A percentile compares a stretch with the other conserved stretches of the same genome.
phyloP scores from a whole-genome alignment of 2,888 invertebrate genomes.

The Pseudococcus viburni region DNA sequence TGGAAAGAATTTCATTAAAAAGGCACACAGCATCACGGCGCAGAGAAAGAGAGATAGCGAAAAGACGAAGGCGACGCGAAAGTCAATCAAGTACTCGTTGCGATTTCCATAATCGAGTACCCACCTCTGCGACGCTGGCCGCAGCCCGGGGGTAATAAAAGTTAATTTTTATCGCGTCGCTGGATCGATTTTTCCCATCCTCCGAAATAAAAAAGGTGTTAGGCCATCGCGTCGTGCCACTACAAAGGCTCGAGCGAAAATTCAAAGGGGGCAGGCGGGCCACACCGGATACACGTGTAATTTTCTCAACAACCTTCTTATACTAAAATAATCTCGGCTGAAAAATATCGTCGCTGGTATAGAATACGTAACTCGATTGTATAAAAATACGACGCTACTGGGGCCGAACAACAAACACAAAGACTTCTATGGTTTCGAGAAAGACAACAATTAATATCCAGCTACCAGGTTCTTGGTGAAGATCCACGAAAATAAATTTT shows the following conservation, averaged over 20 bases:
- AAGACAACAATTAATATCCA: background rate
- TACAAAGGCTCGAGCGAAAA: background rate
- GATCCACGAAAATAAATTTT: background rate
- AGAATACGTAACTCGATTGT: no score
- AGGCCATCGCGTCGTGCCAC: background rate
- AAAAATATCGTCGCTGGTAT: no score
- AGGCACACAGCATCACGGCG: background rate
- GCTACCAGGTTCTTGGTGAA: background rate
- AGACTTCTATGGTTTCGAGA: no score
- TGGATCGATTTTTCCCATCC: slow-evolving; percentile 17
- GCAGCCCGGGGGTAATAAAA: slow-evolving; percentile 31
- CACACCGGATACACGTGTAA: slow-evolving; percentile 19
- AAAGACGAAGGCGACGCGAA: slow-evolving; percentile 30
- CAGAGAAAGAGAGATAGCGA: background rate
- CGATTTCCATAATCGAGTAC: slow-evolving; percentile 48
- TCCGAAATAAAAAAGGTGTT: background rate
- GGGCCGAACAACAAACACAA: no score
- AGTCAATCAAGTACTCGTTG: slow-evolving; percentile 50
- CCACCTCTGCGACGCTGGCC: background rate
- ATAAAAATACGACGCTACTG: no score
- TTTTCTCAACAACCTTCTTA: background rate
- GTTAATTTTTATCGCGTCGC: slow-evolving; percentile 52
- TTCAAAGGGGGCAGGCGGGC: no score
- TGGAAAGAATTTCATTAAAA: slow-evolving; percentile 55
- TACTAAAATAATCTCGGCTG: no score